Base-by-base conservation (phyloP, 2,797 vertebrate genomes). In the Acrossocheilus wenchowensis region DNA sequence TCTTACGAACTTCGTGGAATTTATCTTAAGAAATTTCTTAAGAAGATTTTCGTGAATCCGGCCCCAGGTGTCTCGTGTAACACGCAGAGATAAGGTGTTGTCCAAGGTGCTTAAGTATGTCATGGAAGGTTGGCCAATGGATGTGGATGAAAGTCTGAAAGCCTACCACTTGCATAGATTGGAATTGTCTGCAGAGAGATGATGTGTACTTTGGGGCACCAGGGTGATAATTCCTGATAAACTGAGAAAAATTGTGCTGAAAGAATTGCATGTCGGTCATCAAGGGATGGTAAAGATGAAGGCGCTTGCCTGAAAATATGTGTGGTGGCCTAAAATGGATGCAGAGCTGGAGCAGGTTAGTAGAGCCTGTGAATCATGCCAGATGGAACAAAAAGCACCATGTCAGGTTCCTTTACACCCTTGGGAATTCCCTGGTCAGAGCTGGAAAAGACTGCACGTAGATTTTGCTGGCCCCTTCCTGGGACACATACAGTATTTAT, bases 251-350 rank as follows among this genome's bases (percentile, higher is more conserved):
- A 69, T 52, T 11, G 72, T 88, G 78, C 45, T 85, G 6, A 87
- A 86, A 21, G 84, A 88, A 52, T n/a, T 86, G 7, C 79, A 88
- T 39, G 21, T 7, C 7, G 77, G 83, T 12, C 82, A 85, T 41
- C 74, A 36, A 21, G 82, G 82, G 2, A 84, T 84, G 5, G 74
- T 89, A 15, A 89, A 87, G 43, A 83, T 64, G 41, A 87, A 88
- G 26, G 41, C 48, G 6, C 14, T 86, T 12, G 48, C 74, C 15
- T 36, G 30, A 14, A 81, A 90, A 75, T 86, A 88, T 64, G 62
- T 86, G 15, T 83, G 82, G 86, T 87, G 82, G 88, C 68, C 85
- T 23, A 84, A 89, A 9, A 2, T 90, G 23, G 85, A 88, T 17
- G 8, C 11, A 3, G 71, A 90, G 10, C 14, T 88, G 5, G 73